Conservation (phyloP, 2,113 vertebrate genomes). For the Rostratula benghalensis region DNA sequence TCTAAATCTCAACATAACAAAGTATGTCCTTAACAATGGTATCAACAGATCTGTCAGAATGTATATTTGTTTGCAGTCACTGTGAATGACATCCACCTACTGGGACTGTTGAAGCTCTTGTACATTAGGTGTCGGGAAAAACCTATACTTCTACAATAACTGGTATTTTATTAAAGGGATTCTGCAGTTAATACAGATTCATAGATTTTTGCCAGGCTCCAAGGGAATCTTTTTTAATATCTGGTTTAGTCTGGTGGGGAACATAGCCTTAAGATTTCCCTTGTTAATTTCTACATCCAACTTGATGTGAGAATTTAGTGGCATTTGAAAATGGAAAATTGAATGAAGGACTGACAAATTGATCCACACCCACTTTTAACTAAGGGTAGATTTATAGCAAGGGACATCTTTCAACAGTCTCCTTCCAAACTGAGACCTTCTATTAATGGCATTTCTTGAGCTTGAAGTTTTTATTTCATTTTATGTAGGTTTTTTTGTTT, state of each 20-base stretch:
- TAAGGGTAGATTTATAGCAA: background rate
- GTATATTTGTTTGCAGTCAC: background rate
- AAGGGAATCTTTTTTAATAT: background rate
- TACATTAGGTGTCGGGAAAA: background rate
- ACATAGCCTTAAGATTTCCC: background rate
- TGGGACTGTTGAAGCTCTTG: background rate
- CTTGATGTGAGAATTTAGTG: background rate
- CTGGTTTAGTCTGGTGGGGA: background rate
- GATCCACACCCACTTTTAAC: background rate
- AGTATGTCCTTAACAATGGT: background rate
- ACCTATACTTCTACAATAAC: background rate
- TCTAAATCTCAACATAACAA: background rate
- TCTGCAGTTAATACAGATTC: background rate
- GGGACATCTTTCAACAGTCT: background rate
- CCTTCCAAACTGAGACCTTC: background rate
- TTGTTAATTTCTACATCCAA: background rate
- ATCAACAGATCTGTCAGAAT: background rate
- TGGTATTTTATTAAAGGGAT: background rate
- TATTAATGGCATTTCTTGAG: background rate
- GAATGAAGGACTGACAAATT: background rate
- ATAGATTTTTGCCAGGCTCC: background rate
- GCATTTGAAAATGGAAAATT: background rate
- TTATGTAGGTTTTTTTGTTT: background rate
- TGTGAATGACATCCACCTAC: background rate
- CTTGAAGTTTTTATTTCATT: background rate